Conservation (phyloP, 2,113 vertebrate species). For the Pachycephala philippinensis region DNA sequence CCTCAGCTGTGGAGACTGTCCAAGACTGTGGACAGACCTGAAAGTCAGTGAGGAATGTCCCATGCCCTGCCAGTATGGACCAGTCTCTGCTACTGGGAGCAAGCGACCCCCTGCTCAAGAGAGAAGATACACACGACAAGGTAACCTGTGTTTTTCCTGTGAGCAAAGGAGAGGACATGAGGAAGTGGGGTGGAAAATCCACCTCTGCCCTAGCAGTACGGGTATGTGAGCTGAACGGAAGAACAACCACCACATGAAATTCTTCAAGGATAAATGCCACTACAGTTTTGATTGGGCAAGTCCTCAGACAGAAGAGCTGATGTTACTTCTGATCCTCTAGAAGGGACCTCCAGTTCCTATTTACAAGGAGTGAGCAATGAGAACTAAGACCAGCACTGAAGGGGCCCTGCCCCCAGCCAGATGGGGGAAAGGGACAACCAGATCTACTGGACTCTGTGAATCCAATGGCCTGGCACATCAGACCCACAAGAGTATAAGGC, state of each 20-base stretch:
- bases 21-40: background rate
- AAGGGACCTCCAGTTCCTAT: background rate
- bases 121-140: background rate
- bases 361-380: background rate
- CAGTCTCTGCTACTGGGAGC: background rate
- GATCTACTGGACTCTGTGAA: background rate
- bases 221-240: background rate
- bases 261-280: background rate
- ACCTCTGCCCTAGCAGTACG: background rate
- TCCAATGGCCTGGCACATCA: background rate
- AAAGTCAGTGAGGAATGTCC: background rate
- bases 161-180: background rate
- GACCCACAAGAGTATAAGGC: background rate
- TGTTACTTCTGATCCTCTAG: background rate
- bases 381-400: background rate
- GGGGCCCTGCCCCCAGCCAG: background rate
- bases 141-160: background rate
- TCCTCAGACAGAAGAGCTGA: background rate
- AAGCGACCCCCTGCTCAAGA: accelerated
- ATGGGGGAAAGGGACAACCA: background rate
- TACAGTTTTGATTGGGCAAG: background rate
- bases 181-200: background rate
- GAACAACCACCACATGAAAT: background rate
- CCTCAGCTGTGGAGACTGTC: accelerated
- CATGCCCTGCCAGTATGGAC: background rate